Evolutionary conservation across 2,797 vertebrate genomes (phyloP).

Genomic region (Aulostomus chinensis): DNA sequence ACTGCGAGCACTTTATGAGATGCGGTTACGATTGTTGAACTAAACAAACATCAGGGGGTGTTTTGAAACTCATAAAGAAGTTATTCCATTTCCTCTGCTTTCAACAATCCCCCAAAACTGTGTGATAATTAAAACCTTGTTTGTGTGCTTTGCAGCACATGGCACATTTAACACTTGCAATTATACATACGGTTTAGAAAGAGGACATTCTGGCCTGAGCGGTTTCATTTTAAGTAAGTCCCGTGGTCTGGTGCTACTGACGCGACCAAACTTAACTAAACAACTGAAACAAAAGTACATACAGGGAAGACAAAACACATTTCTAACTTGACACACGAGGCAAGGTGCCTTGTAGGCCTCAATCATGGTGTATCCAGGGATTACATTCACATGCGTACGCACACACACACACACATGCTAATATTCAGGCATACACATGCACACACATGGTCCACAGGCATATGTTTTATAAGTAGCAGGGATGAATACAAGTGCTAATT

Average conservation of each 20-base stretch:
- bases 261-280: no score
- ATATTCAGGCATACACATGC: slow-evolving; percentile 11
- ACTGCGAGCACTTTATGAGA: slow-evolving; percentile 65
- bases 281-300: no score
- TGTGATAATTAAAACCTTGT: slow-evolving; percentile 68
- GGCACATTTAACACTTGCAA: slow-evolving; percentile 34
- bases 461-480: slow-evolving; percentile 17
- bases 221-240: no score
- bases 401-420: slow-evolving; percentile 12
- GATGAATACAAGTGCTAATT: slow-evolving; percentile 33
- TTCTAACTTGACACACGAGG: no score
- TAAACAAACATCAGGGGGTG: slow-evolving; percentile 67
- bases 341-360: slow-evolving; percentile 37
- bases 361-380: slow-evolving; percentile 26
- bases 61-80: slow-evolving; percentile 73
- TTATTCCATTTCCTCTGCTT: slow-evolving; percentile 67
- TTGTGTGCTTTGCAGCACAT: slow-evolving; percentile 77
- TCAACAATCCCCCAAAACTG: slow-evolving; percentile 58
- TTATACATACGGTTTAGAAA: no score
- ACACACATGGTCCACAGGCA: slow-evolving; percentile 2
- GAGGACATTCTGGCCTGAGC: slow-evolving; percentile 4
- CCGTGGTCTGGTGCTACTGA: no score
- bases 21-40: slow-evolving; percentile 74
- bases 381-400: slow-evolving; percentile 15
- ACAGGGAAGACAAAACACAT: no score